Conservation (phyloP, 2,797 vertebrate species). For the Cyclura pinguis region DNA sequence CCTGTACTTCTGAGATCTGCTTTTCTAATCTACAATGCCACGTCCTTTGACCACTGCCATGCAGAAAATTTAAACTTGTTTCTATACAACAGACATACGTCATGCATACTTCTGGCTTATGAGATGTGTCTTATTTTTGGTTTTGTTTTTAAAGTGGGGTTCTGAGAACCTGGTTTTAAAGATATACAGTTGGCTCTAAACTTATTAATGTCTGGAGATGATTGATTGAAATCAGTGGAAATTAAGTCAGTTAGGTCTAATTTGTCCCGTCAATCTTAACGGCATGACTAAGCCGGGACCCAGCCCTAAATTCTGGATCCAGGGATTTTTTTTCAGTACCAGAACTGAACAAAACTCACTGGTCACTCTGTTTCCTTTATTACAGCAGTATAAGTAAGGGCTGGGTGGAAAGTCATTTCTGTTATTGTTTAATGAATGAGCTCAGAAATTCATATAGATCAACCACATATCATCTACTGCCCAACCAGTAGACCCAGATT, state of each 20-base stretch:
- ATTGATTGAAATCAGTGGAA: neutral
- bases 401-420: neutral
- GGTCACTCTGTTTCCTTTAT: too few relatives aligned
- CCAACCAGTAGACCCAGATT: too few relatives aligned
- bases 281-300: neutral
- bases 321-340: too few relatives aligned
- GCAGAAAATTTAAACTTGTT: slow-evolving; percentile 54
- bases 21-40: neutral
- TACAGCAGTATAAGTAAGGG: too few relatives aligned
- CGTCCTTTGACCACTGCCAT: neutral
- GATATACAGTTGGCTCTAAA: neutral
- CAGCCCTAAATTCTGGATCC: too few relatives aligned
- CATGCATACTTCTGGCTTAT: too few relatives aligned
- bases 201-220: neutral
- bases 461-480: too few relatives aligned
- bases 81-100: slow-evolving; percentile 51
- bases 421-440: neutral
- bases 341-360: too few relatives aligned
- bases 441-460: too few relatives aligned
- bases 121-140: too few relatives aligned
- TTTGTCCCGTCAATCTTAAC: neutral
- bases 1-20: neutral
- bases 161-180: neutral
- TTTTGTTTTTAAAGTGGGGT: neutral
- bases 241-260: neutral